Evolutionary conservation across 2,888 invertebrate genomes (phyloP), one percentile per base, ranked within the genome.

Genomic region (Dione vanillae): DNA sequence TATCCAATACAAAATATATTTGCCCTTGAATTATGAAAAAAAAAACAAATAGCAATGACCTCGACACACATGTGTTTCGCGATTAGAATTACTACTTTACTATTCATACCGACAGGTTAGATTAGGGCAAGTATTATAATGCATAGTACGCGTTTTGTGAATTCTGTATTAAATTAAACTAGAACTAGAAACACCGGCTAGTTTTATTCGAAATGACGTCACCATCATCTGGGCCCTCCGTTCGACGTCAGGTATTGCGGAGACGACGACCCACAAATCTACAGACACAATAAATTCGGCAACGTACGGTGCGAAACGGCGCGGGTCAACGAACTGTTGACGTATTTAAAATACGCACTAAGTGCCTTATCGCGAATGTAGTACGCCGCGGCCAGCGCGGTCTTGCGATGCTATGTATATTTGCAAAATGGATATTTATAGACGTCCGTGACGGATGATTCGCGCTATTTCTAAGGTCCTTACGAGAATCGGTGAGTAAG

Each of bases 241-340:
- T 87, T 85, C 85, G 85, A 90, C 88, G 90, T 91, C 89, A 90
- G 86, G 83, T 87, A 89, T 69, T 71, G 73, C 72, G 69, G 79
- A 70, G 79, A 67, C 78, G 87, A 85, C 90, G 92, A 92, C 92
- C 92, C 88, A 92, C 89, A 92, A 92, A 92, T 91, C 91, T 92
- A 92, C 91, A 92, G 91, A 91, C 92, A 92, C 91, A 92, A 91
- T 91, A 89, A 91, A 89, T 89, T 91, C 88, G 88, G 84, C 88
- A 88, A 86, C 88, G 88, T 87, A 87, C 88, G 85, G 83, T 85
- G 90, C 89, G 85, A 91, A 91, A 84, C 86, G 83, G 83, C 82
- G 83, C 83, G 85, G 90, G 88, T 92, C 92, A 88, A 86, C 84
- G 92, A 91, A 90, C 92, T 89, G 88, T 87, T 92, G 92, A 92